These are phyloP conservation scores for Noctua janthe DNA, from an alignment of 2,888 invertebrate genomes.

Conservation along the genomic window DNA sequence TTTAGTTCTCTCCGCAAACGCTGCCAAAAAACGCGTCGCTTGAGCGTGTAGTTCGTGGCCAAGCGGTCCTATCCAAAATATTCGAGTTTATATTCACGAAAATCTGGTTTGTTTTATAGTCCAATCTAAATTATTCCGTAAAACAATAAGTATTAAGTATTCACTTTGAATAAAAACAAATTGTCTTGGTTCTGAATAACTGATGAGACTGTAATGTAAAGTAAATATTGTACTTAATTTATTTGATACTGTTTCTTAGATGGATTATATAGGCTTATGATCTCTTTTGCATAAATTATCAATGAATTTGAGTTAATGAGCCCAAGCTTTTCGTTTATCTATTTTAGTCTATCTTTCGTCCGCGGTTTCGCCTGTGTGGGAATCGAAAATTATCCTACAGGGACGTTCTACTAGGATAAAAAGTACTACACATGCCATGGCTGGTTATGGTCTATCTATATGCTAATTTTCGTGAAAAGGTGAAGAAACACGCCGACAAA, in stretches of 20 bases:
- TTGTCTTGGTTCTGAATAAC: constrained; percentile 25
- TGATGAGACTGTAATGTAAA: constrained; percentile 28
- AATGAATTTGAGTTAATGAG: constrained; percentile 11
- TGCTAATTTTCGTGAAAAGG: not conserved
- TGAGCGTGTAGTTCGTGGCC: not conserved
- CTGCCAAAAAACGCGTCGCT: not conserved
- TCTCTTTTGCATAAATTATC: constrained; percentile 41
- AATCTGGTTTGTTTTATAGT: constrained; percentile 5
- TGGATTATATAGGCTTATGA: constrained; percentile 7
- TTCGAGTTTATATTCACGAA: constrained; percentile 8
- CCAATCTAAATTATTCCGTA: constrained; percentile 22
- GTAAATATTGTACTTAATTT: constrained; percentile 42
- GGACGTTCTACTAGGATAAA: not conserved
- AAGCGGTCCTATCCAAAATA: not conserved
- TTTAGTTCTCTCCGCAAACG: not conserved
- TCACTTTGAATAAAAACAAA: constrained; percentile 46
- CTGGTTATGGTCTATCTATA: not conserved
- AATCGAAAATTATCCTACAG: not conserved
- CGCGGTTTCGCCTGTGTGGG: not conserved
- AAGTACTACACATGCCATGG: not conserved
- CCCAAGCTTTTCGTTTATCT: constrained; percentile 17
- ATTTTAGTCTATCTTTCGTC: not conserved
- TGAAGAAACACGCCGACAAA: not conserved
- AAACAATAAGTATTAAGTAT: constrained; percentile 22
- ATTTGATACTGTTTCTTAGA: constrained; percentile 37